These are phyloP conservation scores for Drosophila lacicola DNA, from an alignment of 2,888 invertebrate species.

Conservation along the genomic window DNA sequence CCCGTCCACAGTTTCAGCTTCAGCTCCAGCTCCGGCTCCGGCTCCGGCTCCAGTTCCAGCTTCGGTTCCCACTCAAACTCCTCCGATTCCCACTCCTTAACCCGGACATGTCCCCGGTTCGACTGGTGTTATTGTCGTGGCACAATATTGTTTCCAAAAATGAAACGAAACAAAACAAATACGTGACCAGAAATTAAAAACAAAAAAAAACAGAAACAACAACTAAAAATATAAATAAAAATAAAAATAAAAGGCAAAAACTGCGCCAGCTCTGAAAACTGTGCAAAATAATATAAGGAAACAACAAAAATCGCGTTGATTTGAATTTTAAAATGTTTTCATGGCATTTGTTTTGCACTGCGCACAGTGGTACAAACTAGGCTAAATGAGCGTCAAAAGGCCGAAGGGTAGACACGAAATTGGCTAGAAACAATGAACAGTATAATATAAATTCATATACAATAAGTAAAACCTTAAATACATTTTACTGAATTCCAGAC, in stretches of 20 bases:
- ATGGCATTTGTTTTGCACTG: conserved; percentile 67
- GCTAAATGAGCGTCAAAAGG: not conserved
- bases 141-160: conserved; percentile 78
- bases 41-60: conserved; percentile 3
- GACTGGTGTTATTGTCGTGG: conserved; percentile 74
- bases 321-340: conserved; percentile 79
- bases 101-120: conserved; percentile 34
- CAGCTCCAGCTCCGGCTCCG: conserved; percentile 2
- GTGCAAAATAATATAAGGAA: conserved; percentile 76
- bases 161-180: conserved; percentile 78
- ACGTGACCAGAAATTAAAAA: conserved; percentile 79
- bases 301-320: conserved; percentile 78
- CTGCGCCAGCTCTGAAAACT: conserved; percentile 56
- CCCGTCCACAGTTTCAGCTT: conserved; percentile 14
- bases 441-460: not conserved
- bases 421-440: not conserved
- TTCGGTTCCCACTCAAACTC: not conserved
- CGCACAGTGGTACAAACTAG: conserved; percentile 42
- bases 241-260: conserved; percentile 24
- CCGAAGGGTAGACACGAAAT: conserved; percentile 1
- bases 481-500: too few relatives aligned
- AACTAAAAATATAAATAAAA: conserved; percentile 49
- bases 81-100: conserved; percentile 28
- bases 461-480: too few relatives aligned
- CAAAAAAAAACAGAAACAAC: conserved; percentile 39